Percentiles rank a stretch among this genome's conserved stretches.
These are phyloP conservation scores for Sialia sialis DNA, from an alignment of 2,113 vertebrate genomes.

Conservation along the genomic window DNA sequence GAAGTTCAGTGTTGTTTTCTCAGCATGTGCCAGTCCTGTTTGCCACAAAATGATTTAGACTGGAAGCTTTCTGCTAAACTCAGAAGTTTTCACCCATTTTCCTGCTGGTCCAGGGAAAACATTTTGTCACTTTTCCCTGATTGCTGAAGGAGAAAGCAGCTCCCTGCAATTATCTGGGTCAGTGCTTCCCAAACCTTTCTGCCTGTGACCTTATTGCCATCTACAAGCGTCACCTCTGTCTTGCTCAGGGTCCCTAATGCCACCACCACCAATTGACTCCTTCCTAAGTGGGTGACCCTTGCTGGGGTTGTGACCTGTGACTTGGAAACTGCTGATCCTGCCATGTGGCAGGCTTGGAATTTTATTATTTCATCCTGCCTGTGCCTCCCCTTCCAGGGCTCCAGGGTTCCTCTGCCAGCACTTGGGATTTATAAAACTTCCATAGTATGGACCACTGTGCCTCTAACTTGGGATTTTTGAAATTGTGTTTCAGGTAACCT, in stretches of 20 bases:
- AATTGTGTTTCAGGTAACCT: not conserved
- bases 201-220: not conserved
- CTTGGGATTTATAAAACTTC: not conserved
- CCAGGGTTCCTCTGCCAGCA: not conserved
- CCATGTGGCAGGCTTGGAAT: not conserved
- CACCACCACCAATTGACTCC: not conserved
- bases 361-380: not conserved
- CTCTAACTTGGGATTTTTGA: not conserved
- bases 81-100: not conserved
- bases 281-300: slow-evolving; percentile 17
- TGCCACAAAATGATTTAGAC: not conserved
- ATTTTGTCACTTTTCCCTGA: not conserved
- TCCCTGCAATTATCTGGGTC: slow-evolving; percentile 28
- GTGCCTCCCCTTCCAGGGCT: not conserved
- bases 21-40: not conserved
- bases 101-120: not conserved
- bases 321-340: not conserved
- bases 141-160: not conserved
- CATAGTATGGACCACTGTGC: not conserved
- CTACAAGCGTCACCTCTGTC: slow-evolving; percentile 35
- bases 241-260: not conserved
- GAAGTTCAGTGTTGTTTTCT: not conserved
- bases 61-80: not conserved
- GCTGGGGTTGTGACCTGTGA: not conserved
- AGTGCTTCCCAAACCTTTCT: slow-evolving; percentile 4